Evolutionary conservation across 1,140 invertebrate species (phyloP).

Genomic region (Aporrectodea caliginosa): DNA sequence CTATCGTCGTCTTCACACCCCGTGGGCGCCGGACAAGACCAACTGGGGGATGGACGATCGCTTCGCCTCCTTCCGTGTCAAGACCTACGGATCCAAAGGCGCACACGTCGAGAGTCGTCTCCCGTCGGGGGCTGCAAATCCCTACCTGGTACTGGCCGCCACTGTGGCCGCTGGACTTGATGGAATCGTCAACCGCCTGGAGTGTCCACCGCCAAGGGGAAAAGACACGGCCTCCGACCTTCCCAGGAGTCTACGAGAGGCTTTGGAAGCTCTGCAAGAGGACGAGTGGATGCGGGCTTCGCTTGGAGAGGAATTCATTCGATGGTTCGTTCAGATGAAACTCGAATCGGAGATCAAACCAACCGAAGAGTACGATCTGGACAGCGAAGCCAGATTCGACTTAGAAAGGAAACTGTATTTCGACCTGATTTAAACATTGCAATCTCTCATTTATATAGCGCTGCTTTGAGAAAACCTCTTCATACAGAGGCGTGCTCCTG

Average conservation of each 20-base stretch:
- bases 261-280: slow-evolving; percentile 29
- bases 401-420: slow-evolving; percentile 19
- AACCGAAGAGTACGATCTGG: neutral
- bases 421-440: slow-evolving; percentile 7
- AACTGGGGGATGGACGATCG: slow-evolving; percentile 34
- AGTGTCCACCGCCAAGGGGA: neutral
- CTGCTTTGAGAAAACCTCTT: too few relatives aligned
- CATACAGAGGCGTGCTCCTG: too few relatives aligned
- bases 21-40: slow-evolving; percentile 16
- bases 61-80: slow-evolving; percentile 24
- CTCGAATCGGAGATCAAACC: slow-evolving; percentile 16
- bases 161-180: slow-evolving; percentile 35
- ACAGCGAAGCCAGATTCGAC: slow-evolving; percentile 5
- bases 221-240: neutral
- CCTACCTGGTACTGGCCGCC: slow-evolving; percentile 33
- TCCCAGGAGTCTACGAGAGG: slow-evolving; percentile 32
- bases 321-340: slow-evolving; percentile 26
- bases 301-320: slow-evolving; percentile 29
- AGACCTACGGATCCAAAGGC: slow-evolving; percentile 17
- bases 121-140: slow-evolving; percentile 26
- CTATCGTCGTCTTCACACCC: slow-evolving; percentile 32
- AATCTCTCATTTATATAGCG: too few relatives aligned
- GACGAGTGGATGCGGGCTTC: slow-evolving; percentile 22
- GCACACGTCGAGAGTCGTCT: slow-evolving; percentile 34
- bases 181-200: slow-evolving; percentile 28